A percentile compares a stretch with the other conserved stretches of the same genome.
Conservation (phyloP, 2,113 vertebrate species). For the Phrynocephalus versicolor region DNA sequence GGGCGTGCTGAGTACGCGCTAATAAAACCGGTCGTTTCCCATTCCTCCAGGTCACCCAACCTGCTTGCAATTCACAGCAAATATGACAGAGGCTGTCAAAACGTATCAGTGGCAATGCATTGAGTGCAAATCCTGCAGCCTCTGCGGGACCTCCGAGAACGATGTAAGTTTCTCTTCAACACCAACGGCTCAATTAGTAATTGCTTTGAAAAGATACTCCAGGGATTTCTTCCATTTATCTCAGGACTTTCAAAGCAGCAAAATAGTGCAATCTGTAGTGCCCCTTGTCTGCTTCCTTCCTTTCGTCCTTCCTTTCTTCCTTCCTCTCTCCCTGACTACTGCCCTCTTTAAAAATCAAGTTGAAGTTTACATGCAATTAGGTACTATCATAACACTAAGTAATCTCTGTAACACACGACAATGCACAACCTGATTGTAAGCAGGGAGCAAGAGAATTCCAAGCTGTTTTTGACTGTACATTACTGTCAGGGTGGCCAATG, state of each 20-base stretch:
- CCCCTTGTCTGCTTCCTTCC: neutral
- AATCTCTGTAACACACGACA: no score
- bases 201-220: neutral
- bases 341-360: no score
- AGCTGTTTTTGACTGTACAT: no score
- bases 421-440: no score
- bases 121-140: constrained; percentile 98
- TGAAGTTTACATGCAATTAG: no score
- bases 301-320: fast-evolving
- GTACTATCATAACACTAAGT: no score
- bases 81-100: constrained; percentile 96
- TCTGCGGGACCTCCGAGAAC: constrained; percentile 97
- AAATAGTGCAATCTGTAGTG: neutral
- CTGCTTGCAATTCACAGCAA: constrained; percentile 97
- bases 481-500: no score
- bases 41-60: constrained; percentile 90
- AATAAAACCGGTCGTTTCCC: constrained; percentile 51
- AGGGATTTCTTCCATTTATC: neutral
- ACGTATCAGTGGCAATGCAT: constrained; percentile 99
- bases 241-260: neutral
- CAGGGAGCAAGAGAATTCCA: no score
- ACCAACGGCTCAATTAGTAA: neutral
- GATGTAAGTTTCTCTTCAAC: constrained; percentile 83
- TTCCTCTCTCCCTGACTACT: neutral
- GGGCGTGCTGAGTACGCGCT: constrained; percentile 13